Evolutionary conservation across 2,113 vertebrate species (phyloP), one percentile per base, ranked within the genome.

Genomic region (Dicaeum eximium): DNA sequence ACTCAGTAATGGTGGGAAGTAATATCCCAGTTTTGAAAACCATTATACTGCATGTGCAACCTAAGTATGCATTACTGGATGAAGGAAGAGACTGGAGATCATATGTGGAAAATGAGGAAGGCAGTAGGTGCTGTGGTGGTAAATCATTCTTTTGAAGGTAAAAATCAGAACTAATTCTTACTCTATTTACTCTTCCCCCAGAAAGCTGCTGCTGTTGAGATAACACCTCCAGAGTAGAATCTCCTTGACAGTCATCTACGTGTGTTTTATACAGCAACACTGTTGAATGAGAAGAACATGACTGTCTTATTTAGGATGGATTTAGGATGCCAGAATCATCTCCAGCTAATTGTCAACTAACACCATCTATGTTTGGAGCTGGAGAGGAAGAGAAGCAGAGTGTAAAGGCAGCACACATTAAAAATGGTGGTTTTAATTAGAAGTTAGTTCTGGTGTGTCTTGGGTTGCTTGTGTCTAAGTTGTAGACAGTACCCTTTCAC

Each of bases 251-350:
- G 60, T 72, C 67, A 70, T 83, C 90, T 94, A 8, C 2, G 20
- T 74, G 64, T 38, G 27, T 97, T 97, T 97, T 86, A 78, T 95
- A 90, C 58, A 67, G 95, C 91, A 97, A 92, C 88, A 51, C 69
- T 91, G 45, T 64, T 86, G 7, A 88, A 54, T 94, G 88, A 95
- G 93, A 77, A 97, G 92, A 94, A 50, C 27, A 42, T 45, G 92
- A 93, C 60, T 94, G 19, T 71, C 40, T 93, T 97, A 91, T 73
- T 95, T 92, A 82, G 91, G 82, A 85, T 90, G 89, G 92, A 90
- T 92, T 90, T 82, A 93, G 79, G 67, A 88, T 94, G 66, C 87
- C 77, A 88, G 27, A 61, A 27, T 88, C 31, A 80, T 73, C 92
- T 97, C 61, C 33, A 28, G 69, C 70, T 84, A 73, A 74, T 80